These are phyloP conservation scores for Otis tarda DNA, from an alignment of 2,113 vertebrate species.

Conservation along the genomic window DNA sequence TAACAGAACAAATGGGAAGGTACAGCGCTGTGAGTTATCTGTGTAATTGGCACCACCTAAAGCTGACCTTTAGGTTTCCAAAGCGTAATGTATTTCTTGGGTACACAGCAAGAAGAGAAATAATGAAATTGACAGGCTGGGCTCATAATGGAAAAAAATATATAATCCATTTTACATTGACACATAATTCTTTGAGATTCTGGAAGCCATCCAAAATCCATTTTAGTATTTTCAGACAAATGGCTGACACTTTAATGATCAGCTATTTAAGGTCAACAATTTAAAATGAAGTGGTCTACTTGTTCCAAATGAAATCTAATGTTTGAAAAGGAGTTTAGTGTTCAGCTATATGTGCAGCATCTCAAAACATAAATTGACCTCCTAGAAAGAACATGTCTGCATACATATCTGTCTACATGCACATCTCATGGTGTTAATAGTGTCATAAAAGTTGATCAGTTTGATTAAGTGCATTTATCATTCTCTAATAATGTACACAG, in stretches of 20 bases:
- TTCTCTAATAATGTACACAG: background rate
- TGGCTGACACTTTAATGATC: conserved; percentile 23
- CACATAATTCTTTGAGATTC: conserved; percentile 44
- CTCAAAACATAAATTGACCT: background rate
- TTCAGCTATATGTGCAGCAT: background rate
- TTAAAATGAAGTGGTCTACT: background rate
- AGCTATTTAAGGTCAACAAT: conserved; percentile 42
- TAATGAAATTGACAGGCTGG: conserved; percentile 29
- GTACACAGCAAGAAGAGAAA: conserved; percentile 3
- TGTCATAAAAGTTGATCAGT: background rate
- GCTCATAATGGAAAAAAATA: conserved; percentile 9
- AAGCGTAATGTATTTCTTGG: background rate
- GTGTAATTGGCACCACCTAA: conserved; percentile 51
- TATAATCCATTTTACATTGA: conserved; percentile 40
- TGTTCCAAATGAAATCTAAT: conserved; percentile 38
- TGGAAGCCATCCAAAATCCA: conserved; percentile 35
- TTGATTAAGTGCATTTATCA: conserved; percentile 16
- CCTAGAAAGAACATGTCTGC: background rate
- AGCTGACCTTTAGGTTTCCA: conserved; percentile 44
- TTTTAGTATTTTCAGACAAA: conserved; percentile 56
- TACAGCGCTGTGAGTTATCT: background rate
- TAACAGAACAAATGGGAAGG: conserved; percentile 28
- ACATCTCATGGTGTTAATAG: background rate
- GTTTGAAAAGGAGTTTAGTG: background rate
- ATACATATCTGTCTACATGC: background rate